These are phyloP conservation scores for Myocastor coypus DNA, from an alignment of 2,113 vertebrate genomes.

Conservation along the genomic window DNA sequence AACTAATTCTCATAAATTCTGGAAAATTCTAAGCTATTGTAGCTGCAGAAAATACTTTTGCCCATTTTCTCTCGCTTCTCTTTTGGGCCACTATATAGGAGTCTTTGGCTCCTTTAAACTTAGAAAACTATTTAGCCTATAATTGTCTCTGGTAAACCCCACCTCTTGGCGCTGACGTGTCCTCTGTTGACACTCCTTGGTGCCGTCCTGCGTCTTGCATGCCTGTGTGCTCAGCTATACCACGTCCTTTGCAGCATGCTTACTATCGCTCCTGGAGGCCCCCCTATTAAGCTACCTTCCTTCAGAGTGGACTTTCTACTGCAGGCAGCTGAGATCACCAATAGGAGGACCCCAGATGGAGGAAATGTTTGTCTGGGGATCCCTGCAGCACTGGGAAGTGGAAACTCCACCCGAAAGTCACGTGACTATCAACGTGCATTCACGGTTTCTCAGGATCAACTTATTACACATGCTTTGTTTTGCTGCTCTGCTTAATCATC, in stretches of 20 bases:
- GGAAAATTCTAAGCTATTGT: background rate
- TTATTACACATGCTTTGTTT: background rate
- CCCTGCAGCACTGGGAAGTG: background rate
- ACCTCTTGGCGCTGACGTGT: background rate
- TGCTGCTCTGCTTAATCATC: background rate
- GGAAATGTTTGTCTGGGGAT: background rate
- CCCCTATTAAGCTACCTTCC: background rate
- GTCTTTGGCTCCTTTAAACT: background rate
- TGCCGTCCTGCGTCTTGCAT: background rate
- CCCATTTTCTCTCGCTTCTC: too few relatives aligned
- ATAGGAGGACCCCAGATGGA: background rate
- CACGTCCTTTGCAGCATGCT: background rate
- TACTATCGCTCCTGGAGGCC: background rate
- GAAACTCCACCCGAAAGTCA: background rate
- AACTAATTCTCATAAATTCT: background rate
- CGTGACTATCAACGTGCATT: background rate
- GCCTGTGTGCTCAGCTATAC: background rate
- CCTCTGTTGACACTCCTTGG: background rate
- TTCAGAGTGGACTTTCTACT: background rate
- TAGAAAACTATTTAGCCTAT: background rate
- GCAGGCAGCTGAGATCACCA: background rate
- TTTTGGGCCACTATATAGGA: background rate
- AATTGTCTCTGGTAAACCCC: background rate
- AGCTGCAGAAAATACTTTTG: background rate
- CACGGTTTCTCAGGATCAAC: background rate